phyloP scores from a whole-genome alignment of 2,888 invertebrate genomes.

The Lucinisca nassula region DNA sequence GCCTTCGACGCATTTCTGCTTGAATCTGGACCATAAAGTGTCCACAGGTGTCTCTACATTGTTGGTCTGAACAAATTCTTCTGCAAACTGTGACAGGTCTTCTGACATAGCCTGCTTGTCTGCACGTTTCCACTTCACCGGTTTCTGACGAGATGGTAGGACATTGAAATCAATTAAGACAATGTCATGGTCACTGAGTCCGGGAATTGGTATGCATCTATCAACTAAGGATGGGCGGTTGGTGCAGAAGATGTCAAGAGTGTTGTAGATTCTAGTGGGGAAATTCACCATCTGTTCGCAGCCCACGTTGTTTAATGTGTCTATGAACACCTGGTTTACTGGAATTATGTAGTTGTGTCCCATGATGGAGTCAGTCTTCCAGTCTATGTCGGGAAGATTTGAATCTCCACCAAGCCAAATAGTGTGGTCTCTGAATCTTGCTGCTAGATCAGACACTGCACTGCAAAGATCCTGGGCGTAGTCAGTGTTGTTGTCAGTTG shows the following conservation, averaged over 20 bases:
- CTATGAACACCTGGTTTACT: slow-evolving; percentile 32
- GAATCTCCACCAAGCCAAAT: slow-evolving; percentile 4
- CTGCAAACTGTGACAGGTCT: slow-evolving; percentile 2
- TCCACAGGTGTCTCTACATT: not conserved
- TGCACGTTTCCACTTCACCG: slow-evolving; percentile 34
- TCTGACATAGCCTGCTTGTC: slow-evolving; percentile 28
- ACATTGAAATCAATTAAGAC: slow-evolving; percentile 34
- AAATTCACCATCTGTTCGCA: slow-evolving; percentile 35
- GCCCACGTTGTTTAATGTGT: slow-evolving; percentile 12
- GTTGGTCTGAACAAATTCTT: not conserved
- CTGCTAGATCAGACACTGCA: not conserved
- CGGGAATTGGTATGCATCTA: slow-evolving; percentile 3
- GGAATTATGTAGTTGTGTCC: slow-evolving; percentile 2
- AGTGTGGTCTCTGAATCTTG: not conserved
- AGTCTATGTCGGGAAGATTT: slow-evolving; percentile 38
- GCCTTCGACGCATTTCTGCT: not conserved
- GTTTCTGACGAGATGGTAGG: slow-evolving; percentile 26
- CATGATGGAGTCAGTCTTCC: slow-evolving; percentile 15
- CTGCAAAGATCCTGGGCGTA: slow-evolving; percentile 21
- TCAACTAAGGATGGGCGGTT: slow-evolving; percentile 28
- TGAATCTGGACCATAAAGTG: slow-evolving; percentile 12
- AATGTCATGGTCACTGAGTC: slow-evolving; percentile 44
- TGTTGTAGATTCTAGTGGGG: slow-evolving; percentile 8
- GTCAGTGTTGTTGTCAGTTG: slow-evolving; percentile 25
- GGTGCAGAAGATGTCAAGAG: slow-evolving; percentile 29